Conservation (phyloP, 2,888 invertebrate species). For the Plagodis pulveraria region DNA sequence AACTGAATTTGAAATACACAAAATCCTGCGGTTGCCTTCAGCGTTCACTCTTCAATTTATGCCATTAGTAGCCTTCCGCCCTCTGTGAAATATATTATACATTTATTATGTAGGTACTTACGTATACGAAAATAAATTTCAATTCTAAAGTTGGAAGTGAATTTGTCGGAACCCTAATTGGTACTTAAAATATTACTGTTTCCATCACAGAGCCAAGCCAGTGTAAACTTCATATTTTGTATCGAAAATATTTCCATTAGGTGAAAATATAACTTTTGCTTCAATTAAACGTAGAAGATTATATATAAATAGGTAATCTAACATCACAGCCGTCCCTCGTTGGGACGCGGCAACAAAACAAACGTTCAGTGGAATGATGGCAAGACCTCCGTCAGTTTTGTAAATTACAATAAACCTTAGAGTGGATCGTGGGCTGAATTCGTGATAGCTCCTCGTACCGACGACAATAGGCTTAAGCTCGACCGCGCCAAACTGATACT, state of each 20-base stretch:
- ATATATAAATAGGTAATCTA: conserved; percentile 45
- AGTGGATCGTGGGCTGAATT: conserved; percentile 76
- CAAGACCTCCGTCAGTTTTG: conserved; percentile 78
- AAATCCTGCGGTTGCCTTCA: conserved; percentile 73
- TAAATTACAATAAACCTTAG: conserved; percentile 82
- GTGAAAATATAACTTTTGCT: conserved; percentile 20
- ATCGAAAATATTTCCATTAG: conserved; percentile 23
- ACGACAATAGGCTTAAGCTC: conserved; percentile 73
- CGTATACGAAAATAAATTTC: conserved; percentile 51
- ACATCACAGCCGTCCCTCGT: conserved; percentile 43
- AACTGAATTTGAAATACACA: conserved; percentile 79
- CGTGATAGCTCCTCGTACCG: conserved; percentile 65
- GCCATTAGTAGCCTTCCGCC: conserved; percentile 73
- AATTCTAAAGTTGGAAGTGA: conserved; percentile 55
- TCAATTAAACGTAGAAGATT: conserved; percentile 32
- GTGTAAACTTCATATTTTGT: conserved; percentile 31
- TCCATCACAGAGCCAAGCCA: conserved; percentile 33
- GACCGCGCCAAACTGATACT: conserved; percentile 52
- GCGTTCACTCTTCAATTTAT: conserved; percentile 75
- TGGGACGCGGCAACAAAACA: conserved; percentile 62
- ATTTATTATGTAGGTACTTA: conserved; percentile 39
- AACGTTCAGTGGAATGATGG: conserved; percentile 68
- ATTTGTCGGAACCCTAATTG: conserved; percentile 53
- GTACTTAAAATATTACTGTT: conserved; percentile 37
- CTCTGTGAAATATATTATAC: conserved; percentile 61